Evolutionary conservation across 1,140 invertebrate genomes (phyloP), one percentile per base, ranked within the genome.

Genomic region (Drosophila mauritiana): DNA sequence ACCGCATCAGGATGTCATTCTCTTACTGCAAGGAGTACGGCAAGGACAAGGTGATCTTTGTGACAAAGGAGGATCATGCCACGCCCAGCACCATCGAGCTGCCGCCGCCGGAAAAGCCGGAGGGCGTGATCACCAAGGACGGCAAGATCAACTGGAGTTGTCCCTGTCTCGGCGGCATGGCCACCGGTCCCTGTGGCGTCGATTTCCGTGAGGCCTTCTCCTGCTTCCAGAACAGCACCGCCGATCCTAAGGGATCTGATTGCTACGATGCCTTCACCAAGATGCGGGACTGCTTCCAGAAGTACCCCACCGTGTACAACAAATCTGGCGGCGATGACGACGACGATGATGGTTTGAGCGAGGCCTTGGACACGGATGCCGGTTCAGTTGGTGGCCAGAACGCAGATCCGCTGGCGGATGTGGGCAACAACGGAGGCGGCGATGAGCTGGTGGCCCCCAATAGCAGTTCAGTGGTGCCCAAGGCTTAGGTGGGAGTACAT

Each of bases 91-190:
- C 92, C 58, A 94, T 97, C n/a, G 91, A 93, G 46, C 92, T 98
- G 62, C 95, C 96, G 6, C 94, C 95, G 79, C 94, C 95, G 12
- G 96, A 97, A 73, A 94, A 95, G 7, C 94, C 95, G 56, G 95
- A 95, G 62, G 98, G 98, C 31, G 93, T 98, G 1, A 95, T 99
- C 62, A 93, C 97, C 34, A 94, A 96, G 2, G 97, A 97, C 93
- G 98, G 98, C 6, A 95, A 97, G 49, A 98, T 99, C 62, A 99
- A 99, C 93, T 99, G 98, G 98, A 96, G 96, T 90, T 99, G 98
- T 89, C 98, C 98, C 0, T 99, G 98, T 93, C 94, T 99, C 17
- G 98, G 98, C 27, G 97, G 97, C 13, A 98, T 98, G 96, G 97
- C 98, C 5, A 97, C 97, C 4, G 98, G 98, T 2, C 98, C 98